Percentiles rank a stretch among this genome's conserved stretches.
Evolutionary conservation across 2,113 vertebrate genomes (phyloP).

Genomic region (Empidonax alnorum): DNA sequence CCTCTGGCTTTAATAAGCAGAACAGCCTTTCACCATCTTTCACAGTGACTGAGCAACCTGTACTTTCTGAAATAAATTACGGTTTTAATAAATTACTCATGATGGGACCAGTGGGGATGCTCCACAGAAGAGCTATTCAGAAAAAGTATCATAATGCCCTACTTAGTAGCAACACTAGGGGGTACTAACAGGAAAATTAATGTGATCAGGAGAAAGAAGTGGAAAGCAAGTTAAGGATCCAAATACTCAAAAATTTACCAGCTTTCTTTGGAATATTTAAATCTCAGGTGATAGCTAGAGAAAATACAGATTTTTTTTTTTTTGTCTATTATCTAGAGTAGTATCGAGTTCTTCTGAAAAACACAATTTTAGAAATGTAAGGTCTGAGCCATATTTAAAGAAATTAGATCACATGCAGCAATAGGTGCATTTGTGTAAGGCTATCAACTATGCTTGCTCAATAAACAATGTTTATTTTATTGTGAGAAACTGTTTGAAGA

Average conservation of each 20-base stretch:
- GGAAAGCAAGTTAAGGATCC: neutral
- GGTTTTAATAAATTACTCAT: neutral
- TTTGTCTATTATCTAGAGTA: neutral
- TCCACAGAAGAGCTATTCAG: neutral
- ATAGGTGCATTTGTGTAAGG: neutral
- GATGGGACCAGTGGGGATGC: neutral
- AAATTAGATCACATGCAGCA: neutral
- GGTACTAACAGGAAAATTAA: constrained; percentile 10
- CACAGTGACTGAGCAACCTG: neutral
- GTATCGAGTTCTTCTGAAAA: neutral
- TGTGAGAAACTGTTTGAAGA: neutral
- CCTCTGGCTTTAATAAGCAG: neutral
- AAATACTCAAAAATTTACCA: neutral
- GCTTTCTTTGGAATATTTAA: neutral
- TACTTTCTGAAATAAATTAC: neutral
- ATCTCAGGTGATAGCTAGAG: neutral
- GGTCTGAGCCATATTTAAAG: neutral
- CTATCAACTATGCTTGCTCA: neutral
- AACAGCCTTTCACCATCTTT: neutral
- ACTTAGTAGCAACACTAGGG: constrained; percentile 33
- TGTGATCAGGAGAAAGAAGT: neutral
- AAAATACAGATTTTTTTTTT: neutral
- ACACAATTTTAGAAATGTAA: neutral
- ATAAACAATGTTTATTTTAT: neutral
- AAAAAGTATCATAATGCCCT: neutral